Base-by-base conservation (phyloP, 1,140 invertebrate genomes). In the Cydia amplana region DNA sequence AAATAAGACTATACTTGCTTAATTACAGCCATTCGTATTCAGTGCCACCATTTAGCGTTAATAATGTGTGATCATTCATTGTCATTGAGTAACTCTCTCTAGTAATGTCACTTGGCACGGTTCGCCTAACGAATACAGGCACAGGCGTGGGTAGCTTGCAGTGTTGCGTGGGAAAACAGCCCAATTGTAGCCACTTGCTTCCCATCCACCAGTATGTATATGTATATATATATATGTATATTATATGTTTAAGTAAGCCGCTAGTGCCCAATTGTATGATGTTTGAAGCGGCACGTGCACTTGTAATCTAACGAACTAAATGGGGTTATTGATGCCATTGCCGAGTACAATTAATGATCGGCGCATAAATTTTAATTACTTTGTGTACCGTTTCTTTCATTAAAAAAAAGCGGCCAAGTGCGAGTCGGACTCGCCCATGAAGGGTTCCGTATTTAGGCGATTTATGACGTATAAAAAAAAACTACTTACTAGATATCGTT, bases 121-220 rank as follows among this genome's bases (percentile, higher is more conserved):
- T 78, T 77, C 55, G 65, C 75, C 75, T 77, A 78, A 36, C 65
- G 32, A 70, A 77, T 78, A 72, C 75, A 74, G 74, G 72, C 74
- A 40, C 25, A 60, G 74, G 84, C 79, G 87, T 86, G 81, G 84
- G 83, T 76, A 67, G 79, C 72, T 74, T 73, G 70, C 43, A 78
- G 73, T 78, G 74, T 73, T 82, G 87, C 84, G 87, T 90, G 86
- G 87, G 88, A 87, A 86, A 77, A 78, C 81, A 77, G 79, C 81
- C 83, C 82, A 87, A 87, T 86, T 86, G 78, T 77, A 77, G 77
- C 75, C 79, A 80, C 75, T 83, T 83, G 75, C 65, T 78, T 79
- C 28, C 18, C 65, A 70, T 70, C 64, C 64, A 10, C 43, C 43
- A 32, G 28, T 16, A 67, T 25, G 28, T 28, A 65, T 28, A 65